These are phyloP conservation scores for Dromius quadrimaculatus DNA, from an alignment of 2,888 invertebrate genomes.

Conservation along the genomic window DNA sequence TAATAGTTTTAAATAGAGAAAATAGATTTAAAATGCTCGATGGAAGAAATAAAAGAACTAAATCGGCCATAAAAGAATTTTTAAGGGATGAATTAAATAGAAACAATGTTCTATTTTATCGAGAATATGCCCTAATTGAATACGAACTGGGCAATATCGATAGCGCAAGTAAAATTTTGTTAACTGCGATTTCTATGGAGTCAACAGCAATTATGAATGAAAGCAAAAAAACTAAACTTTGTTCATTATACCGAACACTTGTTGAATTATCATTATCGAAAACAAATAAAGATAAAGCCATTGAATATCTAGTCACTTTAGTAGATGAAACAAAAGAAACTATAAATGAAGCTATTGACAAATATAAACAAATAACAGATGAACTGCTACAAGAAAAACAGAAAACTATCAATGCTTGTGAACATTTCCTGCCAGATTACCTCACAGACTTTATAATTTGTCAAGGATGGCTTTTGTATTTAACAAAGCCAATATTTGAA, in stretches of 20 bases:
- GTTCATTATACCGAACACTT: constrained; percentile 66
- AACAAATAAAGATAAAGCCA: constrained; percentile 56
- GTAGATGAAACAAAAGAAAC: constrained; percentile 57
- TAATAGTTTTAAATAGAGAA: constrained; percentile 68
- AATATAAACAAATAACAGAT: constrained; percentile 62
- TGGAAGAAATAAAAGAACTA: constrained; percentile 67
- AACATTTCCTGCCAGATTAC: constrained; percentile 69
- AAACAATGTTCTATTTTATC: constrained; percentile 71
- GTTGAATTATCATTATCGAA: constrained; percentile 58
- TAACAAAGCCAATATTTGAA: constrained; percentile 62
- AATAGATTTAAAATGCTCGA: constrained; percentile 65
- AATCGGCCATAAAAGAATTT: constrained; percentile 69
- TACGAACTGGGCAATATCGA: constrained; percentile 68
- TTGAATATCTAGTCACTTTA: constrained; percentile 60
- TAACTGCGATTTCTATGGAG: constrained; percentile 66
- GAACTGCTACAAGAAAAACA: constrained; percentile 59
- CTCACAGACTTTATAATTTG: constrained; percentile 69
- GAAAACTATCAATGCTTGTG: constrained; percentile 57
- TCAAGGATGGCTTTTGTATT: constrained; percentile 69
- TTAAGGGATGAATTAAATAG: constrained; percentile 70
- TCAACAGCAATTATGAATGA: constrained; percentile 56
- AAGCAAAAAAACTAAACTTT: constrained; percentile 63
- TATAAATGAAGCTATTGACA: constrained; percentile 60
- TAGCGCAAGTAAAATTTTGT: constrained; percentile 68
- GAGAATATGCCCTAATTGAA: constrained; percentile 75